Evolutionary conservation across 2,113 vertebrate species (phyloP).

Genomic region (Chamaetylas fuelleborni): DNA sequence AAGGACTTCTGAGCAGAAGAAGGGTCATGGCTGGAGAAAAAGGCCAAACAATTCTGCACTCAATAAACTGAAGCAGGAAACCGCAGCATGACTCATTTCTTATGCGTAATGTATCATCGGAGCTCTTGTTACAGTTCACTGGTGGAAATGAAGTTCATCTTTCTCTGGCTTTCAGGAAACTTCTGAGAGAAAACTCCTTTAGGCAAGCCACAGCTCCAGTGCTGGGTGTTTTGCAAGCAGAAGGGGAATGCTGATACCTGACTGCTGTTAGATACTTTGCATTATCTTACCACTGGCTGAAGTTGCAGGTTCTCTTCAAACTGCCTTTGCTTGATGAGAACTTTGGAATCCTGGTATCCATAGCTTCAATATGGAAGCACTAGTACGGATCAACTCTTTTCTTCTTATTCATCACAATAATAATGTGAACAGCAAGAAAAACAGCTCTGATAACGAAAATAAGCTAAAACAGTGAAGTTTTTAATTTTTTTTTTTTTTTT

Average conservation of each 20-base stretch:
- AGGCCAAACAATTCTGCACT: constrained; percentile 31
- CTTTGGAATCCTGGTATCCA: not conserved
- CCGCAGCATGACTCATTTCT: constrained; percentile 52
- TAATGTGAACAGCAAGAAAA: not conserved
- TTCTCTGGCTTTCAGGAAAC: constrained; percentile 49
- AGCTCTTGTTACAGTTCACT: constrained; percentile 30
- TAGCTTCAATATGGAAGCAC: not conserved
- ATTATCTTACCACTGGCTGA: not conserved
- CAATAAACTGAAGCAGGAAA: constrained; percentile 55
- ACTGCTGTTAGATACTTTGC: not conserved
- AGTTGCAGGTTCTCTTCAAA: not conserved
- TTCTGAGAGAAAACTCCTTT: constrained; percentile 24
- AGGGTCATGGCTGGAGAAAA: constrained; percentile 35
- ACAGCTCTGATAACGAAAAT: not conserved
- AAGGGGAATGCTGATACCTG: not conserved
- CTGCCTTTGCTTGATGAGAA: not conserved
- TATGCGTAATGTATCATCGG: constrained; percentile 22
- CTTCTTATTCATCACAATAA: not conserved
- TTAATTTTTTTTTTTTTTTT: not conserved
- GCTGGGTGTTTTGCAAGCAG: not conserved
- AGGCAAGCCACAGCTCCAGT: not conserved
- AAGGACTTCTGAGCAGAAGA: not conserved
- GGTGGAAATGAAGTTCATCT: constrained; percentile 51
- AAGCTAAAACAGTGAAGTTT: not conserved
- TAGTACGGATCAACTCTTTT: not conserved